Base-by-base conservation (phyloP, 2,113 vertebrate genomes). In the Callorhinus ursinus region DNA sequence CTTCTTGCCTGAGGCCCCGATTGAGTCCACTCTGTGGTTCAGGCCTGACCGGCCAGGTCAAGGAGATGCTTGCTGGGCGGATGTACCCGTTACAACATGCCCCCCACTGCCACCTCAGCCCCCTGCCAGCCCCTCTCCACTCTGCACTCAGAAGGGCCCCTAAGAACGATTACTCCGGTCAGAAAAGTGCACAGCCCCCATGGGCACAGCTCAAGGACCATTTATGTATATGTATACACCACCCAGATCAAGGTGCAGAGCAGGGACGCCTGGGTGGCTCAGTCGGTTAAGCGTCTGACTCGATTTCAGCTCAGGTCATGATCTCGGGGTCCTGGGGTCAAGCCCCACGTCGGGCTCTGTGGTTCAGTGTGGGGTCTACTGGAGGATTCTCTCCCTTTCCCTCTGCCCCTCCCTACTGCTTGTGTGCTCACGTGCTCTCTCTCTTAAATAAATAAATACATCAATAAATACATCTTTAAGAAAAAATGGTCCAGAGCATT, bases 341-440 rank as follows among this genome's bases (percentile, higher is more conserved):
- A 67, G 31, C 18, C 33, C 67, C 7, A 1, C 0, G 2, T 18
- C 1, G 16, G 67, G 18, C 33, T 36, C 67, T 67, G 63, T 3
- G 14, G 31, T 14, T 33, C 31, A 67, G 31, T 67, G 31, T 3
- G 28, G 31, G 16, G 28, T 67, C 31, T n/a, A 18, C 33, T 69
- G 21, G 33, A 36, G 18, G 67, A n/a, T 36, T 36, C 67, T 36
- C 8, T 19, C 67, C 33, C 33, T 36, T 69, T 9, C 33, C 33
- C 16, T 69, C 67, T 69, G 67, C 33, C 33, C 33, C 67, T 67
- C 67, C n/a, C 67, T 36, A 69, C 67, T 1, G 9, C 16, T 36
- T 8, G 4, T 4, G 33, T 9, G 18, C 16, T 69, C 3, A 3
- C 16, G 0, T 18, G 3, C 7, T 1, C 65, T n/a, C 33, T 69